phyloP scores from a whole-genome alignment of 2,888 invertebrate species.

The Folsomia candida region DNA sequence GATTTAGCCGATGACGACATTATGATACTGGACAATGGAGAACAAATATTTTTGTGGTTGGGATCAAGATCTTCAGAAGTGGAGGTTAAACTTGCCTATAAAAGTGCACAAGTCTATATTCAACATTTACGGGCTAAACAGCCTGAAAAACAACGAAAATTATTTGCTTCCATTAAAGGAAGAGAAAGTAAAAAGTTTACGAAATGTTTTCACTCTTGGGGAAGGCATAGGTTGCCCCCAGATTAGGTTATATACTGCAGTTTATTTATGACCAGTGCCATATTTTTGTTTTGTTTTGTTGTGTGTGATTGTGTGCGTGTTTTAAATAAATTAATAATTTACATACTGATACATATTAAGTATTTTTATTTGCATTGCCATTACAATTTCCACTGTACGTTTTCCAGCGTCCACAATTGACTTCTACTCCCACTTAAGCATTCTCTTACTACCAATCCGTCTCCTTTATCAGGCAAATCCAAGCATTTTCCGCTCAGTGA shows the following conservation, averaged over 20 bases:
- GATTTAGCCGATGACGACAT: slow-evolving; percentile 99
- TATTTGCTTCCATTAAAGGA: slow-evolving; percentile 91
- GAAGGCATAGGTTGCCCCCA: slow-evolving; percentile 69
- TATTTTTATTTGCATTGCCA: too few relatives aligned
- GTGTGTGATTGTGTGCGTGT: too few relatives aligned
- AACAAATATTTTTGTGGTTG: slow-evolving; percentile 96
- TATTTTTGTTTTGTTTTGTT: too few relatives aligned
- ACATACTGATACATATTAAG: too few relatives aligned
- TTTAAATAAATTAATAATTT: too few relatives aligned
- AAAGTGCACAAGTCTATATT: slow-evolving; percentile 98
- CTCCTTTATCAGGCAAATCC: slow-evolving; percentile 57
- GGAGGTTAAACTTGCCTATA: slow-evolving; percentile 96
- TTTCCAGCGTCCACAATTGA: slow-evolving; percentile 69
- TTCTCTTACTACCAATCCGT: slow-evolving; percentile 61
- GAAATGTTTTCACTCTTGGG: slow-evolving; percentile 99
- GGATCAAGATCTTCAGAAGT: slow-evolving; percentile 96
- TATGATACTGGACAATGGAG: slow-evolving; percentile 98
- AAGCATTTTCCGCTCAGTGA: slow-evolving; percentile 62
- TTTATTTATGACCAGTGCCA: too few relatives aligned
- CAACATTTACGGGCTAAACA: slow-evolving; percentile 95
- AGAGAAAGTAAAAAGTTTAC: slow-evolving; percentile 93
- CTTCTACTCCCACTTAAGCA: slow-evolving; percentile 60
- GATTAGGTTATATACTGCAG: too few relatives aligned
- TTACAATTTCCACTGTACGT: slow-evolving; percentile 64
- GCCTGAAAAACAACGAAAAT: slow-evolving; percentile 82